phyloP scores from a whole-genome alignment of 2,797 vertebrate species.

The Iguana delicatissima region DNA sequence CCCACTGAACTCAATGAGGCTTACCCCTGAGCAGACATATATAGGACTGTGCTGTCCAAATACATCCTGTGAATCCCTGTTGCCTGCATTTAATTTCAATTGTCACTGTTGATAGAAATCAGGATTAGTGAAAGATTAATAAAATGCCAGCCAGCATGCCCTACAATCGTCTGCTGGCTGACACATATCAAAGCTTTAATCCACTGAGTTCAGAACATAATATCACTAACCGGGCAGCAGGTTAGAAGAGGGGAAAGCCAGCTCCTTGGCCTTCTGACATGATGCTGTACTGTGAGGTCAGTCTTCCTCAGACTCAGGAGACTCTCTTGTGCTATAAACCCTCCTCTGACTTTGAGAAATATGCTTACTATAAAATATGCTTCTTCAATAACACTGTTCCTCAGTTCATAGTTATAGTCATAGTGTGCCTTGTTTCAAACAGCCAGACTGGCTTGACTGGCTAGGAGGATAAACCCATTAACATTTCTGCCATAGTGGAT shows the following conservation, averaged over 20 bases:
- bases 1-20: neutral
- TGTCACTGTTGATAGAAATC: neutral
- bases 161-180: neutral
- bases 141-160: neutral
- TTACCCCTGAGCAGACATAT: neutral
- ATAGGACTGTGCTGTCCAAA: neutral
- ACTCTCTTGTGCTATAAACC: neutral
- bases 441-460: neutral
- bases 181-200: neutral
- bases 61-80: neutral
- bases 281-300: neutral
- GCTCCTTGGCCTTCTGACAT: neutral
- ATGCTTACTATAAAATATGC: slow-evolving; percentile 4
- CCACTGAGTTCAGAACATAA: neutral
- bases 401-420: neutral
- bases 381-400: neutral
- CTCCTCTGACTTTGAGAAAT: neutral
- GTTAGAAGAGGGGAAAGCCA: neutral
- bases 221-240: neutral
- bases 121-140: neutral
- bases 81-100: neutral
- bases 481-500: slow-evolving; percentile 7
- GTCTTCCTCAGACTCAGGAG: neutral
- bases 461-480: slow-evolving; percentile 14
- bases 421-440: neutral